phyloP scores from a whole-genome alignment of 2,888 invertebrate genomes.

The Oscheius myriophilus region DNA sequence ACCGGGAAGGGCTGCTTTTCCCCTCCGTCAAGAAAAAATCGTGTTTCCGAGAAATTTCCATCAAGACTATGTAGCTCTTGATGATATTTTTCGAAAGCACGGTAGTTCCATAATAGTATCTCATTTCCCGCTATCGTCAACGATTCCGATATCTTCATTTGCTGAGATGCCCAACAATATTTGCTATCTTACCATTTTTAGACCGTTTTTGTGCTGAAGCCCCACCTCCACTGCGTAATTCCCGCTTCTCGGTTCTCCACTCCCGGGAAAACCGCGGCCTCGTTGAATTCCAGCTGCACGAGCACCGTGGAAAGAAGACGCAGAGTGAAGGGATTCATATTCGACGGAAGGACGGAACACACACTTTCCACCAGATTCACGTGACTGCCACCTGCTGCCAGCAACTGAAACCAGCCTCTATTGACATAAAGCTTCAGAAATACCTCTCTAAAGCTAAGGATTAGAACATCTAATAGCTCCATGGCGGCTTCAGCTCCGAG shows the following conservation, averaged over 20 bases:
- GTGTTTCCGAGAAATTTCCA: too few relatives aligned
- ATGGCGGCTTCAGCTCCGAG: background rate
- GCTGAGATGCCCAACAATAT: too few relatives aligned
- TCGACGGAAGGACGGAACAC: constrained; percentile 1
- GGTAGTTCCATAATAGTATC: too few relatives aligned
- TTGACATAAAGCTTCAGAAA: background rate
- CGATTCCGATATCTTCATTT: too few relatives aligned
- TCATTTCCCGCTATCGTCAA: too few relatives aligned
- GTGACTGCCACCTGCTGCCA: constrained; percentile 5
- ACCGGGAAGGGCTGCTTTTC: too few relatives aligned
- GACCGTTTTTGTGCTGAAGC: too few relatives aligned
- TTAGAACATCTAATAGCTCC: constrained; percentile 8
- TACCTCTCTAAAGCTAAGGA: constrained; percentile 12
- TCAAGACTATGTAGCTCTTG: too few relatives aligned
- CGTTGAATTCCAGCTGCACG: constrained; percentile 15
- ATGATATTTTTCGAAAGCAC: too few relatives aligned
- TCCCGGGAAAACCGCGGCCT: constrained; percentile 1
- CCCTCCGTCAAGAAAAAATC: too few relatives aligned
- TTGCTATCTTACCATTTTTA: too few relatives aligned
- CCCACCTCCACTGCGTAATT: constrained; percentile 22
- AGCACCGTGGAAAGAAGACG: constrained; percentile 7
- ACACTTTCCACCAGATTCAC: constrained; percentile 7
- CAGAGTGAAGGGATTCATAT: background rate
- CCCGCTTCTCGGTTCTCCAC: constrained; percentile 16
- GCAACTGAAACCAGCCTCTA: background rate